A percentile compares a stretch with the other conserved stretches of the same genome.
These are phyloP conservation scores for Mya arenaria DNA, from an alignment of 1,140 invertebrate species.

Conservation along the genomic window DNA sequence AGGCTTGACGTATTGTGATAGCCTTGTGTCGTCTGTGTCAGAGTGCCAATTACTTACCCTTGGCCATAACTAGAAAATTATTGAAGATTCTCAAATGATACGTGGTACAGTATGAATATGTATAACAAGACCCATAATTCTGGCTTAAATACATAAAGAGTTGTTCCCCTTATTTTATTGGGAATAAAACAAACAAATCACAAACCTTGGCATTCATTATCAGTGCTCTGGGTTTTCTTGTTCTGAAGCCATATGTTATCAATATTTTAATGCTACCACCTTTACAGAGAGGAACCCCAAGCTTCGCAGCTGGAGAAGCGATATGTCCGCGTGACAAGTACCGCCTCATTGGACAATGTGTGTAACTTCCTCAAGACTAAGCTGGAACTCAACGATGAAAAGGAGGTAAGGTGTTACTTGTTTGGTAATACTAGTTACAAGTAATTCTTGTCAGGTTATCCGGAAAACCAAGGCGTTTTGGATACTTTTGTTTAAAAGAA, in stretches of 20 bases:
- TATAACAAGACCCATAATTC: too few species aligned
- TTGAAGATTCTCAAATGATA: too few species aligned
- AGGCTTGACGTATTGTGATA: too few species aligned
- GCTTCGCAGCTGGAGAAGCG: slow-evolving; percentile 31
- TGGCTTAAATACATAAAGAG: too few species aligned
- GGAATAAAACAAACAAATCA: too few species aligned
- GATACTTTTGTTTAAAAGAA: too few species aligned
- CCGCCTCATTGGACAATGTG: slow-evolving; percentile 21
- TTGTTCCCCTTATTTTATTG: too few species aligned
- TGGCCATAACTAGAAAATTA: too few species aligned
- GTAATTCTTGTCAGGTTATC: background rate
- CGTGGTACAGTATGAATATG: too few species aligned
- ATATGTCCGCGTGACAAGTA: slow-evolving; percentile 33
- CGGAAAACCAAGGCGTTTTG: background rate
- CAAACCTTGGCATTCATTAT: too few species aligned
- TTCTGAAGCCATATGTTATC: background rate
- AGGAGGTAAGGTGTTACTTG: background rate
- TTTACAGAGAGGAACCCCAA: background rate
- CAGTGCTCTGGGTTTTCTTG: background rate
- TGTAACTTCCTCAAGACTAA: slow-evolving; percentile 31
- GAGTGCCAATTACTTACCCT: too few species aligned
- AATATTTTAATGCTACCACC: background rate
- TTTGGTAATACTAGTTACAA: background rate
- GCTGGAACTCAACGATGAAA: slow-evolving; percentile 2
- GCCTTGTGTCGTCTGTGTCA: too few species aligned